Base-by-base conservation (phyloP, 35 echinoderm and acorn worm genomes). In the Diadema setosum region DNA sequence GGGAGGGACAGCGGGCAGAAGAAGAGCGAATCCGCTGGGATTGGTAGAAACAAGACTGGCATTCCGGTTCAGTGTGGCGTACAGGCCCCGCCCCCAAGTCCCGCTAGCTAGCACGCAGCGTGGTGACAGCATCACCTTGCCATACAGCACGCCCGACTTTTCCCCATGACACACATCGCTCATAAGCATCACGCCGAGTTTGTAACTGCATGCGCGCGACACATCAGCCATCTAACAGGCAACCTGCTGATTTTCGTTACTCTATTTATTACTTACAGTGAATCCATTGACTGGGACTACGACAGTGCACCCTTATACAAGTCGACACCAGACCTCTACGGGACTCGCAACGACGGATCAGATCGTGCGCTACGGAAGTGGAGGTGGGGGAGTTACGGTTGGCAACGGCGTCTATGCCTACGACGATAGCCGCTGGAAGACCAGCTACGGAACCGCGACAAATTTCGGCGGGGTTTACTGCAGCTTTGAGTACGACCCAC, bases 261-360 rank as follows among this genome's bases (percentile, higher is more conserved):
- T 78, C 73, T 78, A 35, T 78, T 78, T 78, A 78, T n/a, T 78
- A 78, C 40, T 78, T 78, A 35, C 73, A 78, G 73, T 78, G 73
- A 78, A 78, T 78, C 25, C 73, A 35, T 36, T 78, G 73, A 78
- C 73, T 26, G 73, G 73, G 73, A 44, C 35, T 17, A 21, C 73
- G 63, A 18, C 63, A 42, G 34, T 44, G 8, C 73, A 78, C 44
- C 33, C 73, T 9, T 78, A 18, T 42, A 44, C n/a, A n/a, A n/a
- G 35, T 44, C 33, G 73, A 15, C 73, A 44, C 11, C 73, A 78
- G 40, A 44, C 73, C 39, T 42, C 73, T 21, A 78, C 73, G 6
- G 73, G 35, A 25, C 33, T 78, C 15, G 36, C 73, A 0, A 43
- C 73, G 27, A 44, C 33, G 16, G 35, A 78, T 0, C 73, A 78